These are phyloP conservation scores for Carposina sasakii DNA, from an alignment of 1,140 invertebrate genomes.

Conservation along the genomic window DNA sequence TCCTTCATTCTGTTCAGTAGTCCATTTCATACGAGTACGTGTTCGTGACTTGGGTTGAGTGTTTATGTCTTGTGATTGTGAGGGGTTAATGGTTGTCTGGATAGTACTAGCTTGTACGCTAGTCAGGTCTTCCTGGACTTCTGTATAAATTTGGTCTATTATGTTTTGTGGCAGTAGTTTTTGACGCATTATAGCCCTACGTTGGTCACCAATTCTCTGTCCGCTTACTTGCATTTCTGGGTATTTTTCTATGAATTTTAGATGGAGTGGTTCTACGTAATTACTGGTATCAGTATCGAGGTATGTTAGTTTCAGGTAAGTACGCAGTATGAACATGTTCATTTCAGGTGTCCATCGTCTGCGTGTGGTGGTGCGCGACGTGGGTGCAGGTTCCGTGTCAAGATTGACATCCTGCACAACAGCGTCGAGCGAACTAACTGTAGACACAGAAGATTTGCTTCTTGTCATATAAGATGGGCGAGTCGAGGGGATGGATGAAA, in stretches of 20 bases:
- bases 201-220: slow-evolving; percentile 23
- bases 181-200: slow-evolving; percentile 20
- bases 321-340: slow-evolving; percentile 16
- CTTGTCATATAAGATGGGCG: background rate
- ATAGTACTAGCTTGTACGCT: too few species aligned
- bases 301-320: slow-evolving; percentile 1
- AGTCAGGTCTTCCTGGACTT: too few species aligned
- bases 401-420: background rate
- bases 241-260: slow-evolving; percentile 18
- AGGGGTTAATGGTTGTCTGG: too few species aligned
- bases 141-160: slow-evolving; percentile 12
- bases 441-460: background rate
- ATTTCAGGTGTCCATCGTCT: slow-evolving; percentile 14
- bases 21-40: slow-evolving; percentile 15
- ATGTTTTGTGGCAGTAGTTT: slow-evolving; percentile 12
- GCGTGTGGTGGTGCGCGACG: background rate
- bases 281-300: slow-evolving; percentile 2
- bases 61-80: too few species aligned
- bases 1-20: slow-evolving; percentile 10
- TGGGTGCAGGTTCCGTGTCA: slow-evolving; percentile 4
- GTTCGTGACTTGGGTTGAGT: too few species aligned
- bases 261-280: slow-evolving; percentile 1
- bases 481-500: background rate
- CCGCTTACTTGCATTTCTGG: slow-evolving; percentile 15
- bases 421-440: background rate